These are phyloP conservation scores for Carcinoscorpius rotundicauda DNA, from an alignment of 1,140 invertebrate species.

Conservation along the genomic window DNA sequence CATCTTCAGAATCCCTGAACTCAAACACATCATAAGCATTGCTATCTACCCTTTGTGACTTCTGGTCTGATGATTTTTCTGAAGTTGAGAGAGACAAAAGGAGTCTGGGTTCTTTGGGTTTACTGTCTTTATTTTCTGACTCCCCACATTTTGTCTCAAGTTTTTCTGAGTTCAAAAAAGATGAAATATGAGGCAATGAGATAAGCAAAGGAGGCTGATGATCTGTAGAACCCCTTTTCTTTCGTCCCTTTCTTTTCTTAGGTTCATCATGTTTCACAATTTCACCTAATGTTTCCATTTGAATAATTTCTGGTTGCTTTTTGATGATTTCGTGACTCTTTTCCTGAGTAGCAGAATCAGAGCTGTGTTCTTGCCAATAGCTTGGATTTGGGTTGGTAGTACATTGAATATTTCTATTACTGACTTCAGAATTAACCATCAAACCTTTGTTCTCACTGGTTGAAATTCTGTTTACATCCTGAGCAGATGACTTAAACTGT, in stretches of 20 bases:
- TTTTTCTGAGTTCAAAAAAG: slow-evolving; percentile 6
- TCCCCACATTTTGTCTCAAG: slow-evolving; percentile 11
- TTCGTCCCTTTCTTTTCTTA: slow-evolving; percentile 20
- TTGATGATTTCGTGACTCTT: background rate
- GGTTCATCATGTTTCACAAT: slow-evolving; percentile 9
- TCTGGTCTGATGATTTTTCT: slow-evolving; percentile 14
- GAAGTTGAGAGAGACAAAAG: slow-evolving; percentile 9
- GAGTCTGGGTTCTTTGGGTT: slow-evolving; percentile 16
- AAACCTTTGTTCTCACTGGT: too few species aligned
- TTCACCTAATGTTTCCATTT: background rate
- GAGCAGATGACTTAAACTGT: too few species aligned
- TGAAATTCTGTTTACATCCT: too few species aligned
- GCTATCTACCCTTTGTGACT: slow-evolving; percentile 5
- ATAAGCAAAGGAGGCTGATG: background rate
- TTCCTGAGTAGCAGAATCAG: too few species aligned
- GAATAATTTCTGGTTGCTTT: background rate
- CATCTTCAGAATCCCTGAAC: slow-evolving; percentile 25
- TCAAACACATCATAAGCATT: slow-evolving; percentile 26
- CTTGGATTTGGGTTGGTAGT: too few species aligned
- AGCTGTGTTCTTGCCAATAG: too few species aligned
- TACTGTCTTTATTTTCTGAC: slow-evolving; percentile 11
- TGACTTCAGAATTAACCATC: too few species aligned
- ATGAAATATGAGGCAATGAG: background rate
- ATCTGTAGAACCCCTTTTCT: slow-evolving; percentile 21
- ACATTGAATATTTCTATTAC: too few species aligned